These are phyloP conservation scores for Amphimallon solstitiale DNA, from an alignment of 2,888 invertebrate genomes.

Conservation along the genomic window DNA sequence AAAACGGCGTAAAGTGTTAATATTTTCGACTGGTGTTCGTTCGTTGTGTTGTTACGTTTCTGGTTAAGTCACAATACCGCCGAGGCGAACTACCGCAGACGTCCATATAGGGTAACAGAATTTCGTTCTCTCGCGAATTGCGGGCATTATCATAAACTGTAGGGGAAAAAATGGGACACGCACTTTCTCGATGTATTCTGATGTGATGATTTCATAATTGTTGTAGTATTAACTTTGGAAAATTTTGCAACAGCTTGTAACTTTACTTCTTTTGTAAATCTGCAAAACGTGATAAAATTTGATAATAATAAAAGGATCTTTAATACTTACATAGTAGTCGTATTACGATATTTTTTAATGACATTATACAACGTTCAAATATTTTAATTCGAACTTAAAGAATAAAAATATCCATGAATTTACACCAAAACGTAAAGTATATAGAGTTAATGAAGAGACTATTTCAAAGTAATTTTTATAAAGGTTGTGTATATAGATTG, in stretches of 20 bases:
- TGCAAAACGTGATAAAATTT: neutral
- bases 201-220: conserved; percentile 23
- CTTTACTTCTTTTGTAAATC: neutral
- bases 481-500: too few species aligned
- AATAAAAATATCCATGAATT: too few species aligned
- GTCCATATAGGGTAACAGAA: conserved; percentile 28
- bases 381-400: too few species aligned
- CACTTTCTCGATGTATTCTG: conserved; percentile 26
- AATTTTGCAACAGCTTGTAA: neutral
- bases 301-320: too few species aligned
- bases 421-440: too few species aligned
- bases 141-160: conserved; percentile 26
- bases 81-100: neutral
- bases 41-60: conserved; percentile 15
- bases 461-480: too few species aligned
- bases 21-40: conserved; percentile 17
- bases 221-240: conserved; percentile 16
- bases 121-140: conserved; percentile 5
- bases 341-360: too few species aligned
- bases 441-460: too few species aligned
- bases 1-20: conserved; percentile 14
- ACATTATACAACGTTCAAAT: too few species aligned
- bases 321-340: too few species aligned
- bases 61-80: conserved; percentile 12
- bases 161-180: conserved; percentile 24